Conservation (phyloP, 2,797 vertebrate genomes). For the Odontamblyopus lacepedii region DNA sequence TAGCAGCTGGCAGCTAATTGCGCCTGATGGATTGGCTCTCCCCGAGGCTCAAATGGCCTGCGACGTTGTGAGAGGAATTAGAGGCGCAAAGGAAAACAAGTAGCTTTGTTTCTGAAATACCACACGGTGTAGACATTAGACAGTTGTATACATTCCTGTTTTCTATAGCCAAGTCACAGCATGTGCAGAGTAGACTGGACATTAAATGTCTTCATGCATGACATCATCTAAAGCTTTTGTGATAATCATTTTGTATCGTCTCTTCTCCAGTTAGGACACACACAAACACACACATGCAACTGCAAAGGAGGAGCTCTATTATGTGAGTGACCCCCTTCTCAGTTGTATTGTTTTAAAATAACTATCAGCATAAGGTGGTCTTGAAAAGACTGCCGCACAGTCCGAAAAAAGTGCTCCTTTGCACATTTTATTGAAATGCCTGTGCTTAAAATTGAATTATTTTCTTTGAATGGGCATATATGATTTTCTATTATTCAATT, state of each 20-base stretch:
- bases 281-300: slow-evolving; percentile 57
- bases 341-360: slow-evolving; percentile 68
- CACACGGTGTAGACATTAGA: slow-evolving; percentile 70
- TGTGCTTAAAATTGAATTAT: slow-evolving; percentile 81
- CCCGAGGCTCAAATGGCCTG: slow-evolving; percentile 64
- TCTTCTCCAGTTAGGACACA: slow-evolving; percentile 67
- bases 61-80: slow-evolving; percentile 63
- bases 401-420: slow-evolving; percentile 75
- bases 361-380: slow-evolving; percentile 66
- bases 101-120: slow-evolving; percentile 68
- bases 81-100: slow-evolving; percentile 58
- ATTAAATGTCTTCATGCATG: slow-evolving; percentile 68
- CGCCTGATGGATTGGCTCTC: slow-evolving; percentile 64
- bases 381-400: slow-evolving; percentile 63
- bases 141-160: slow-evolving; percentile 78
- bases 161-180: slow-evolving; percentile 65
- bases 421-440: slow-evolving; percentile 83
- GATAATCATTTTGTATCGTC: slow-evolving; percentile 60
- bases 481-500: slow-evolving; percentile 76
- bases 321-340: slow-evolving; percentile 65
- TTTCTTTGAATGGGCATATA: slow-evolving; percentile 75
- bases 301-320: slow-evolving; percentile 72
- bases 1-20: slow-evolving; percentile 68
- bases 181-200: slow-evolving; percentile 70
- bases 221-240: slow-evolving; percentile 70